phyloP scores from a whole-genome alignment of 2,797 vertebrate genomes.

The Anguilla marmorata region DNA sequence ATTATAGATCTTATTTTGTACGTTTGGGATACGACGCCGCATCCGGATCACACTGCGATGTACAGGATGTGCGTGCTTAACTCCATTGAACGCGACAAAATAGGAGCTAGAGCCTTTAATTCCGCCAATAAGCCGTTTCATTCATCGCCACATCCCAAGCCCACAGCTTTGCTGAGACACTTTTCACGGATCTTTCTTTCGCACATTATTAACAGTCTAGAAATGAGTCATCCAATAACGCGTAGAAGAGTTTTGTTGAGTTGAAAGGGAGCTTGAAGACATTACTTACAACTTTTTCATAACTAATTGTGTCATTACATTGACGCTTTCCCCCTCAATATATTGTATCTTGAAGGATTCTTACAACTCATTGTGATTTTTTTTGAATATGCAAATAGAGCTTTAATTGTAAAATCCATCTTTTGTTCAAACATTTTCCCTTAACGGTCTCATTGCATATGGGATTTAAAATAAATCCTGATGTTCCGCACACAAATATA shows the following conservation, averaged over 20 bases:
- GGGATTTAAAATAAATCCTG: background rate
- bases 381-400: background rate
- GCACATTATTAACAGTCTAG: slow-evolving; percentile 38
- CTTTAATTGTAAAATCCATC: background rate
- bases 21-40: slow-evolving; percentile 49
- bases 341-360: background rate
- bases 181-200: slow-evolving; percentile 42
- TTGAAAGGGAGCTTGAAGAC: slow-evolving; percentile 2
- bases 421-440: no score
- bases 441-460: no score
- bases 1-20: slow-evolving; percentile 48
- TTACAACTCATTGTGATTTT: background rate
- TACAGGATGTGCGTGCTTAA: slow-evolving; percentile 68
- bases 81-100: slow-evolving; percentile 67
- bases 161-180: slow-evolving; percentile 57
- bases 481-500: background rate
- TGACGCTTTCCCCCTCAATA: background rate
- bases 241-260: slow-evolving; percentile 14
- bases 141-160: slow-evolving; percentile 63
- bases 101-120: slow-evolving; percentile 68
- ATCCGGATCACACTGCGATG: slow-evolving; percentile 68
- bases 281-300: background rate
- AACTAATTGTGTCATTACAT: background rate
- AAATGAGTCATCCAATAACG: slow-evolving; percentile 49
- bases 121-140: slow-evolving; percentile 67